Evolutionary conservation across 2,113 vertebrate genomes (phyloP).

Genomic region (Octodon degus): DNA sequence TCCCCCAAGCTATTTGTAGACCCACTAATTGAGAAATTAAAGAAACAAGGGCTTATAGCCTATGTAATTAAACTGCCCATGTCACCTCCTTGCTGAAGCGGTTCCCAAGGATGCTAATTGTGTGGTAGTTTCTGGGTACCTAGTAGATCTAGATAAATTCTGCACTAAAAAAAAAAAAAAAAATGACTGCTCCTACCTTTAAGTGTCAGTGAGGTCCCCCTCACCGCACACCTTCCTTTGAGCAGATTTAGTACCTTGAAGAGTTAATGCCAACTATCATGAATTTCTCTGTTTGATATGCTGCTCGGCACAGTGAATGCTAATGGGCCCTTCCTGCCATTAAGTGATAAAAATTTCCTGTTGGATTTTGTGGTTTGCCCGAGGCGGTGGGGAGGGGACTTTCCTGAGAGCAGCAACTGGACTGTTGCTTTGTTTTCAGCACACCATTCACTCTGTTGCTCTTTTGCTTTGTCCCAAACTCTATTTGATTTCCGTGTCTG

Average conservation of each 20-base stretch:
- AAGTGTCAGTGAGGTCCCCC: slow-evolving; percentile 66
- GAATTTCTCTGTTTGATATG: slow-evolving; percentile 77
- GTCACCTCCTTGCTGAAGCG: slow-evolving; percentile 66
- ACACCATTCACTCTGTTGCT: slow-evolving; percentile 12
- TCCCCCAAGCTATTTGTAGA: slow-evolving; percentile 72
- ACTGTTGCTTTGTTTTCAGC: slow-evolving; percentile 66
- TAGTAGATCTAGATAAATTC: slow-evolving; percentile 77
- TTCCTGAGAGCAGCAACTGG: slow-evolving; percentile 65
- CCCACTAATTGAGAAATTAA: slow-evolving; percentile 80
- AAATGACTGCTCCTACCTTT: slow-evolving; percentile 66
- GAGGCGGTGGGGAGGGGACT: neutral
- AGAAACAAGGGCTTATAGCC: slow-evolving; percentile 77
- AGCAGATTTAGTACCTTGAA: slow-evolving; percentile 79
- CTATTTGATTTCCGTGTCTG: slow-evolving; percentile 71
- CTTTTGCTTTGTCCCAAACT: slow-evolving; percentile 65
- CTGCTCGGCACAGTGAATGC: slow-evolving; percentile 61
- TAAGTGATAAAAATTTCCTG: slow-evolving; percentile 82
- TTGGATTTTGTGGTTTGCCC: slow-evolving; percentile 78
- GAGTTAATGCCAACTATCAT: slow-evolving; percentile 80
- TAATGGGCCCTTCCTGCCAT: slow-evolving; percentile 78
- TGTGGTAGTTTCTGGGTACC: slow-evolving; percentile 74
- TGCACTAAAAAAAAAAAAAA: slow-evolving; percentile 54
- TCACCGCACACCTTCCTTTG: slow-evolving; percentile 51
- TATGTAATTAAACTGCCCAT: slow-evolving; percentile 78
- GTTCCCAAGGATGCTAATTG: slow-evolving; percentile 81